These are phyloP conservation scores for Torymus auratus DNA, from an alignment of 2,888 invertebrate genomes.

Conservation along the genomic window DNA sequence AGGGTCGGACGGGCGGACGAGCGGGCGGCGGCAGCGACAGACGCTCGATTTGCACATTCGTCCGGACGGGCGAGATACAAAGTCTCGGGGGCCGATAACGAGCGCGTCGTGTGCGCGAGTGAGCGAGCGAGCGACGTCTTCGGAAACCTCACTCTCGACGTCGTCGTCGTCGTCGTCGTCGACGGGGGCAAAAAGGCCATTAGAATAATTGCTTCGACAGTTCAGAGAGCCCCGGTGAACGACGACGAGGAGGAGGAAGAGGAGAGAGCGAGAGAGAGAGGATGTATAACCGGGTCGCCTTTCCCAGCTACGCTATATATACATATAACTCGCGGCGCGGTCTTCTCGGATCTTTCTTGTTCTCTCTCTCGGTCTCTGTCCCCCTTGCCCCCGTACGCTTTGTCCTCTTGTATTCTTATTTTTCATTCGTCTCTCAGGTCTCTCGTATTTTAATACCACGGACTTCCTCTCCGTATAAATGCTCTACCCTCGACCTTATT, in stretches of 20 bases:
- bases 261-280: too few species aligned
- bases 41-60: constrained; percentile 61
- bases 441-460: constrained; percentile 40
- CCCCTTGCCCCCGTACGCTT: too few species aligned
- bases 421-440: constrained; percentile 21
- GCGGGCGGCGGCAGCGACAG: constrained; percentile 1
- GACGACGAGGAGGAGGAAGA: too few species aligned
- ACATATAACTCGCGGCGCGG: neutral
- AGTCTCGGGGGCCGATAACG: constrained; percentile 20
- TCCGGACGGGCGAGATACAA: constrained; percentile 24
- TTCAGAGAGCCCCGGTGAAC: constrained; percentile 44
- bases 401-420: constrained; percentile 21
- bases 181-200: constrained; percentile 62
- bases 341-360: constrained; percentile 18
- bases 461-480: neutral
- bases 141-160: constrained; percentile 55
- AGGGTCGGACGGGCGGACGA: constrained; percentile 29
- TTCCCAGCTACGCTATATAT: constrained; percentile 6
- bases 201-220: constrained; percentile 69
- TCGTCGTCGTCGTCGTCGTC: constrained; percentile 34
- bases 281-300: constrained; percentile 10
- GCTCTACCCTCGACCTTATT: constrained; percentile 35
- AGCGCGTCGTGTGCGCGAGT: constrained; percentile 51
- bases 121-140: constrained; percentile 52
- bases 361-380: constrained; percentile 38